Base-by-base conservation (phyloP, 2,888 invertebrate species). In the Zaprionus lineosus region DNA sequence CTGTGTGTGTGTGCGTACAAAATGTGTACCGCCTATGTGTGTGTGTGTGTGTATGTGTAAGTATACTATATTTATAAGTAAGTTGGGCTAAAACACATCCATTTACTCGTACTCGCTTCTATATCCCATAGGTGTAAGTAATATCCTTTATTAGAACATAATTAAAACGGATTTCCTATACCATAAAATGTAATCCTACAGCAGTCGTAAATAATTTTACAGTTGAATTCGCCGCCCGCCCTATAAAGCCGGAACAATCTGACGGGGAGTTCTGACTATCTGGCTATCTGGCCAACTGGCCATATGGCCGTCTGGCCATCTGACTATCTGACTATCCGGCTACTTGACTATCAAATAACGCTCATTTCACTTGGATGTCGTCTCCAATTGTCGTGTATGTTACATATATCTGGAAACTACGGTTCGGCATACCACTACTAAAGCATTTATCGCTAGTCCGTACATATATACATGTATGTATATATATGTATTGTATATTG, bases 161-260 rank as follows among this genome's bases (percentile, higher is more conserved):
- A 71, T 70, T 74, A 66, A 82, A 60, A 66, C 60, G 50, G 72
- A n/a, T n/a, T 70, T 57, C 57, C 47, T 57, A 51, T 79, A 79
- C 39, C 60, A 58, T 63, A 60, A 36, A 55, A 59, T 53, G 37
- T 74, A 68, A 78, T 79, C 59, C 85, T 78, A 84, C 64, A 84
- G 81, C 81, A 81, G 81, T 81, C 81, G 81, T 68, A 81, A 74
- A 86, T 75, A 62, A 82, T 75, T 75, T 75, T 81, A 84, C 82
- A 81, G 61, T 74, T 77, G 62, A 74, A 67, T 59, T 61, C 74
- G 47, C 26, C 48, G 28, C 24, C 47, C 39, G 31, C 39, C 55
- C 12, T 5, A 18, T 21, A 7, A n/a, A n/a, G n/a, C n/a, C n/a
- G n/a, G n/a, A n/a, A n/a, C n/a, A n/a, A n/a, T n/a, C n/a, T n/a